Evolutionary conservation across 2,888 invertebrate species (phyloP), one percentile per base, ranked within the genome.

Genomic region (Pristionchus maxplancki): DNA sequence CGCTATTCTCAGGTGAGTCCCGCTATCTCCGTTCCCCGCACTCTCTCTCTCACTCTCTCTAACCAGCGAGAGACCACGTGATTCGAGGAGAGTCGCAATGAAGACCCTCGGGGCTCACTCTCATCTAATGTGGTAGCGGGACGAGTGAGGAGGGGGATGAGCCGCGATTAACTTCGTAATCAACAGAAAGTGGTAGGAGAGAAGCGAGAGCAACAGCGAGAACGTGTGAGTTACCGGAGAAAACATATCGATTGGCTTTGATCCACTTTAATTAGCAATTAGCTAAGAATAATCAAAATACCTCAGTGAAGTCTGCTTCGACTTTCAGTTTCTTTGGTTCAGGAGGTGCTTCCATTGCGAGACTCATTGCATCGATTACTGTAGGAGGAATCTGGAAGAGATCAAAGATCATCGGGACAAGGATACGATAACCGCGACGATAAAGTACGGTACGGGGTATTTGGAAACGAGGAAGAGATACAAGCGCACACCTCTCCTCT

Each of bases 71-170:
- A n/a, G 58, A 58, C 3, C n/a, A 58, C n/a, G n/a, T 8, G 58
- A 58, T 24, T 24, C n/a, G 58, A 58, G 58, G 58, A 58, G 58
- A n/a, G 58, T 58, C 58, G 20, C n/a, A 58, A 20, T 4, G 71
- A 71, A 71, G 71, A 40, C 71, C 71, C 71, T 37, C 71, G 15
- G n/a, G n/a, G 5, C 34, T 40, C 71, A 67, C 31, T 67, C 37
- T 71, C 67, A 6, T 20, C 71, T 71, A 71, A 71, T 71, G 71
- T 71, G 71, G 71, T 71, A 71, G 71, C 71, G 71, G 71, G 67
- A 15, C 34, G 67, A 67, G 71, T 58, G 58, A 67, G 62, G 31
- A 67, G 17, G 64, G 15, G 37, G 71, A 71, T 71, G 17, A 71
- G 37, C 71, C 71, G 37, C 37, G 71, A 71, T 71, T 71, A 71